These are phyloP conservation scores for Arenaria interpres DNA, from an alignment of 2,113 vertebrate species.

Conservation along the genomic window DNA sequence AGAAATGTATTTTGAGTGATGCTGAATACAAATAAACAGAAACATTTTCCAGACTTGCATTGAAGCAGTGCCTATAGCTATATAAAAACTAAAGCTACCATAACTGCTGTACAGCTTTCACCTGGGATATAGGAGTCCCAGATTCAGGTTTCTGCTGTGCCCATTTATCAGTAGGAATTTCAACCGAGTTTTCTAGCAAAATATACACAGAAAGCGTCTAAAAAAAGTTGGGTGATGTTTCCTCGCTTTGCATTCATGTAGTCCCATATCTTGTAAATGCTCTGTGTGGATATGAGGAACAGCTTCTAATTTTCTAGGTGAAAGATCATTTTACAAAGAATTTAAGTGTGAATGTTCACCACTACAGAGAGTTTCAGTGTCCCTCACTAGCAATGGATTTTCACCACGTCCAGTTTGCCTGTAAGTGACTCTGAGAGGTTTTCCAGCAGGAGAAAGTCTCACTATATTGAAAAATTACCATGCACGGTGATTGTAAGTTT, in stretches of 20 bases:
- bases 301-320: neutral
- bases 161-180: neutral
- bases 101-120: neutral
- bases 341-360: neutral
- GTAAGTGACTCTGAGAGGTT: neutral
- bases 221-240: neutral
- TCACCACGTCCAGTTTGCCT: neutral
- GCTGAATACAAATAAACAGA: neutral
- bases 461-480: neutral
- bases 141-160: neutral
- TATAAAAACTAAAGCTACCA: neutral
- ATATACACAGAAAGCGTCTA: neutral
- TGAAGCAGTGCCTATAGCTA: neutral
- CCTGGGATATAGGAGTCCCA: neutral
- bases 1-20: neutral
- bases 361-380: neutral
- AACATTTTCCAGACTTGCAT: neutral
- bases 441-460: neutral
- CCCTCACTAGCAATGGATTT: neutral
- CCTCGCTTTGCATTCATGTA: neutral
- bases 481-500: accelerated
- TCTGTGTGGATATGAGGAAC: neutral
- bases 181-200: neutral
- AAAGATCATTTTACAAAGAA: neutral
- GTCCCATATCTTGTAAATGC: neutral